Evolutionary conservation across 2,888 invertebrate species (phyloP).

Genomic region (Athetis lepigone): DNA sequence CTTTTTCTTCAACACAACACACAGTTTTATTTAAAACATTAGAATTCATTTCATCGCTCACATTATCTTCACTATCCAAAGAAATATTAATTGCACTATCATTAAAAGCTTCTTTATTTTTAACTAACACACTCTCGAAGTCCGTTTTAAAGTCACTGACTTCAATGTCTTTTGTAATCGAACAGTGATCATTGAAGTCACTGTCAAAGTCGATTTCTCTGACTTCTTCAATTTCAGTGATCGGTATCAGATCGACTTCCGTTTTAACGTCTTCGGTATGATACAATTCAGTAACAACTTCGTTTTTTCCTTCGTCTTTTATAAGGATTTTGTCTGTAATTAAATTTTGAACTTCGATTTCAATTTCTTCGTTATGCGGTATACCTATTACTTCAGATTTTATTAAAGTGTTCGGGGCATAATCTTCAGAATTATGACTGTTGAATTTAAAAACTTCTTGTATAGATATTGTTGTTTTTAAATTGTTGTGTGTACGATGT

Average conservation of each 20-base stretch:
- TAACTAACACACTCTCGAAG: slow-evolving; percentile 12
- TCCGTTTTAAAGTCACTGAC: not conserved
- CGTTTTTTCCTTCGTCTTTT: slow-evolving; percentile 53
- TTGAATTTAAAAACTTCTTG: slow-evolving; percentile 42
- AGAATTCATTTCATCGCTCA: not conserved
- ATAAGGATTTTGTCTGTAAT: not conserved
- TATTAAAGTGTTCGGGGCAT: slow-evolving; percentile 50
- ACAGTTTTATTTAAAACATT: not conserved
- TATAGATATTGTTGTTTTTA: slow-evolving; percentile 66
- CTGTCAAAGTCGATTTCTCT: slow-evolving; percentile 63
- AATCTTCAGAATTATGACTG: slow-evolving; percentile 43
- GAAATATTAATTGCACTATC: not conserved
- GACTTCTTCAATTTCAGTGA: slow-evolving; percentile 20
- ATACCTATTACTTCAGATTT: slow-evolving; percentile 43
- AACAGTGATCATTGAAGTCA: slow-evolving; percentile 52
- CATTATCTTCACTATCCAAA: not conserved
- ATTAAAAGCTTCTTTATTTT: slow-evolving; percentile 1
- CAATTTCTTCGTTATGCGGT: slow-evolving; percentile 21
- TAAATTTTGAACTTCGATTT: slow-evolving; percentile 17
- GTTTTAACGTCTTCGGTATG: slow-evolving; percentile 3
- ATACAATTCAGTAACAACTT: slow-evolving; percentile 36
- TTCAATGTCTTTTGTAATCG: slow-evolving; percentile 1
- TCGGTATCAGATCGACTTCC: slow-evolving; percentile 33
- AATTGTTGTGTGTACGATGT: not conserved
- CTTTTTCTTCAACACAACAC: not conserved